Percentiles rank a stretch among this genome's conserved stretches.
These are phyloP conservation scores for Apodemia hepburni DNA, from an alignment of 2,888 invertebrate genomes.

Conservation along the genomic window DNA sequence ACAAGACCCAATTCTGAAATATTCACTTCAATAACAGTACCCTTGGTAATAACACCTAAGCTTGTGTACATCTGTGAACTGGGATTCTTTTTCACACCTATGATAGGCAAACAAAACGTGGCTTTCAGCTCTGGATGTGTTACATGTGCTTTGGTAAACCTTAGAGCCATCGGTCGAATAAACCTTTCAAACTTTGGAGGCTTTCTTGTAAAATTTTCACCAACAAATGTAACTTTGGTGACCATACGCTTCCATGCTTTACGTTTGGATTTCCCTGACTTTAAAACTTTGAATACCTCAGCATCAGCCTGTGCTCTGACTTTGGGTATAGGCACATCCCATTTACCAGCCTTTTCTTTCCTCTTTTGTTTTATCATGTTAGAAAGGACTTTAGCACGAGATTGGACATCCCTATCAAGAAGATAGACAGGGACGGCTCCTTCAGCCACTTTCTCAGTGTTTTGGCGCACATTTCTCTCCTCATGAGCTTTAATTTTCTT, in stretches of 20 bases:
- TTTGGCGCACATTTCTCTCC: constrained; percentile 93
- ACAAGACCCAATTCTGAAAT: constrained; percentile 99
- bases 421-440: constrained; percentile 97
- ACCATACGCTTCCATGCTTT: constrained; percentile 99
- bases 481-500: constrained; percentile 99
- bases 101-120: constrained; percentile 97
- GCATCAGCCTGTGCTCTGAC: constrained; percentile 97
- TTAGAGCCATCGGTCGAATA: constrained; percentile 97
- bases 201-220: constrained; percentile 98
- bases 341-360: constrained; percentile 99
- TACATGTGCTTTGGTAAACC: constrained; percentile 98
- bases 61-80: constrained; percentile 98
- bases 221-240: constrained; percentile 98
- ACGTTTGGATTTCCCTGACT: constrained; percentile 93
- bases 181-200: constrained; percentile 99
- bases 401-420: constrained; percentile 97
- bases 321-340: constrained; percentile 99
- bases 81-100: constrained; percentile 99
- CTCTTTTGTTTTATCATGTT: constrained; percentile 99
- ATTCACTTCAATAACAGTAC: constrained; percentile 98
- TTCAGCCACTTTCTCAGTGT: constrained; percentile 90
- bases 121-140: constrained; percentile 99
- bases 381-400: constrained; percentile 96
- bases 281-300: constrained; percentile 96
- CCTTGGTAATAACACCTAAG: constrained; percentile 98